phyloP scores from a whole-genome alignment of 2,113 vertebrate genomes.

The Hippopotamus amphibius region DNA sequence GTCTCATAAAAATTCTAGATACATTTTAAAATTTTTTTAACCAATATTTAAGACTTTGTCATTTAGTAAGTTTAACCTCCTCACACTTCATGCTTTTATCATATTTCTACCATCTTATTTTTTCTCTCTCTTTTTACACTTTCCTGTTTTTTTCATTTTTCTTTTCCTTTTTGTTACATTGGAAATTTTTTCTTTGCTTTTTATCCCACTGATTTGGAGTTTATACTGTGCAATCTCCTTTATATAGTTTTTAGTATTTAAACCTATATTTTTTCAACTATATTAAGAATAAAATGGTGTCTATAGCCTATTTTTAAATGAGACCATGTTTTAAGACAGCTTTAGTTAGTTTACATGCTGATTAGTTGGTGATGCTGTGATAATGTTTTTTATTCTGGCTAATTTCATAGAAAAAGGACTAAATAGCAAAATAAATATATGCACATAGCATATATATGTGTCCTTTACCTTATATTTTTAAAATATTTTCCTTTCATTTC shows the following conservation, averaged over 20 bases:
- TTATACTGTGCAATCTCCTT: neutral
- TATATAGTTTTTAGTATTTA: slow-evolving; percentile 10
- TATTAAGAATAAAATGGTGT: neutral
- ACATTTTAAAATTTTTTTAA: neutral
- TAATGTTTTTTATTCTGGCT: neutral
- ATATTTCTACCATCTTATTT: neutral
- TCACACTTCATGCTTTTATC: neutral
- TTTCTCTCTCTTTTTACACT: neutral
- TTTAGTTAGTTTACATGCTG: neutral
- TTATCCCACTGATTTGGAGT: neutral
- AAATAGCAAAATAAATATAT: neutral
- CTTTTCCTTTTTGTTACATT: neutral
- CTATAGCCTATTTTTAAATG: slow-evolving; percentile 11
- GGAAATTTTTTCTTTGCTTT: neutral
- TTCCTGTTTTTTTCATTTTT: neutral
- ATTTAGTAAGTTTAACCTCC: neutral
- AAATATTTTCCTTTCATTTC: neutral
- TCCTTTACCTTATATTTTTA: neutral
- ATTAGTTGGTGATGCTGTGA: neutral
- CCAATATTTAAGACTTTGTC: neutral
- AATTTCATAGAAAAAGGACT: neutral
- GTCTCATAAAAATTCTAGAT: slow-evolving; percentile 18
- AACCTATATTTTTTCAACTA: neutral
- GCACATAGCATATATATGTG: neutral
- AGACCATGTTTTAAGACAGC: neutral